Base-by-base conservation (phyloP, 2,113 vertebrate genomes). In the Alosa alosa region DNA sequence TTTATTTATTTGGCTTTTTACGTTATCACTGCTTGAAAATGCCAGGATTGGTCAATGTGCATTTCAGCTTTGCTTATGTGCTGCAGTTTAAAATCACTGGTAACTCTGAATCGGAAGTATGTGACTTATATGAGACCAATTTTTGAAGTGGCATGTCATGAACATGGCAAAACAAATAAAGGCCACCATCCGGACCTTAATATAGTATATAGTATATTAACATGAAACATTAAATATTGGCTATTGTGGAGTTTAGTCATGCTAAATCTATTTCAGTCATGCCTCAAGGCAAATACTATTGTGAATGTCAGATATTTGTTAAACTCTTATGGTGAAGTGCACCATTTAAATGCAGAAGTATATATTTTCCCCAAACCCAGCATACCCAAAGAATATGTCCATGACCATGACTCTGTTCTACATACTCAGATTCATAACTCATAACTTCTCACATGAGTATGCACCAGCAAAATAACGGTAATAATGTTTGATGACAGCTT, bases 331-430 rank as follows among this genome's bases (percentile, higher is more conserved):
- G 64, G 31, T 72, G 31, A 31, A 31, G 64, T 72, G 64, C 64
- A 72, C 64, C 64, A 72, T 72, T 72, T 36, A 72, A 72, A 72
- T 36, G 9, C 36, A 72, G 8, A 36, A 72, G 64, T 72, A 31
- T 72, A 31, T 68, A 68, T 36, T 72, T 7, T 36, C 64, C 64
- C 64, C 9, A 10, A 1, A 31, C 72, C 83, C 31, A 55, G 50
- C 82, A 85, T 85, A 87, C 84, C 88, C 88, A 89, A 89, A 89
- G 88, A 89, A 84, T 87, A 78, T 84, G 64, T 1, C 64, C 64
- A 72, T 72, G 10, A 9, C 25, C 64, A 17, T 55, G 47, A 6
- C 87, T 86, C 83, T 13, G 78, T 68, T 86, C 46, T 46, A 25
- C 84, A 82, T 60, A 83, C 49, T 86, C 78, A 81, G 50, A 72